These are phyloP conservation scores for Pedicia rivosa DNA, from an alignment of 2,888 invertebrate genomes.

Conservation along the genomic window DNA sequence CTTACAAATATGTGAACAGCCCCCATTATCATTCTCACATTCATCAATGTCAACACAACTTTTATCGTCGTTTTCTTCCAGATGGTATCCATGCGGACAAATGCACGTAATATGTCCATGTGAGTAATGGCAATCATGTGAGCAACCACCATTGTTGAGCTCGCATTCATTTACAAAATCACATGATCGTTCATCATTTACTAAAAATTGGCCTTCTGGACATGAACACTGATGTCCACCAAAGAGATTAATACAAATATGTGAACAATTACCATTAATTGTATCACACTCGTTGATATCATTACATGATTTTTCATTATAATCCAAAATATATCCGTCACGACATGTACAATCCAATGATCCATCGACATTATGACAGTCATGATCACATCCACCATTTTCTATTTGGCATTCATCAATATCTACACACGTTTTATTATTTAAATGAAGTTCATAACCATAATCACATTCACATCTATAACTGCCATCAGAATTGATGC, in stretches of 20 bases:
- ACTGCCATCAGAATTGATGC: conserved; percentile 33
- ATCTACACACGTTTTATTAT: conserved; percentile 21
- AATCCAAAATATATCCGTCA: conserved; percentile 29
- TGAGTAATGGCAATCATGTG: conserved; percentile 32
- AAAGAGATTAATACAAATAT: conserved; percentile 29
- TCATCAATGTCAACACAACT: conserved; percentile 33
- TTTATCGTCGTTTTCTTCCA: conserved; percentile 30
- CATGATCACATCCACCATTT: conserved; percentile 19
- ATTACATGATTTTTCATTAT: conserved; percentile 23
- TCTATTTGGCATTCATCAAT: conserved; percentile 36
- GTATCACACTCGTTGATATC: conserved; percentile 34
- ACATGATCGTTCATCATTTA: conserved; percentile 21
- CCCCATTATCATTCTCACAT: conserved; percentile 37
- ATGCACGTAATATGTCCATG: conserved; percentile 34
- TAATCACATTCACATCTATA: conserved; percentile 35
- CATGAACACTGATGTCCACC: conserved; percentile 23
- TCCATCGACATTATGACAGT: conserved; percentile 28
- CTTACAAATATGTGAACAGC: conserved; percentile 40
- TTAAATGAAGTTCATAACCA: conserved; percentile 26
- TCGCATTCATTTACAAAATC: conserved; percentile 35
- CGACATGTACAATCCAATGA: conserved; percentile 32
- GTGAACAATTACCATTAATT: conserved; percentile 30
- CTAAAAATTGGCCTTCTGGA: conserved; percentile 18
- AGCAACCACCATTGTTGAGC: conserved; percentile 27
- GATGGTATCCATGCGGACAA: conserved; percentile 38